A percentile compares a stretch with the other conserved stretches of the same genome.
Conservation (phyloP, 2,113 vertebrate genomes). For the Bolborhynchus lineola region DNA sequence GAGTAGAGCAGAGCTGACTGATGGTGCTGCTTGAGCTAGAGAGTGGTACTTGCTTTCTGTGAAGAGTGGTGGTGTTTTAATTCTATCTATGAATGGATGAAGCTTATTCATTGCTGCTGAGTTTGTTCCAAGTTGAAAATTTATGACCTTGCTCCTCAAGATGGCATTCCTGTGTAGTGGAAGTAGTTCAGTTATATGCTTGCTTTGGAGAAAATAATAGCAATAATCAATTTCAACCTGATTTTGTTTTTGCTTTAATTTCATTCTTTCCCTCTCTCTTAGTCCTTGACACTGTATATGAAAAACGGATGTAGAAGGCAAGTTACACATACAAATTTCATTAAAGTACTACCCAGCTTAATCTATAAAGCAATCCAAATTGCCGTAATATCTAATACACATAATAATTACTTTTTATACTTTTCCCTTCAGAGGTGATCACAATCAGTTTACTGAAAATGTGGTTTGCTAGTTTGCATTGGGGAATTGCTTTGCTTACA, state of each 20-base stretch:
- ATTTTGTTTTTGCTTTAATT: not conserved
- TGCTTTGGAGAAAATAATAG: not conserved
- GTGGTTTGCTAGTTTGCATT: not conserved
- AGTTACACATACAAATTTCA: not conserved
- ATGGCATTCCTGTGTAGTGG: not conserved
- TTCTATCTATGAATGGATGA: not conserved
- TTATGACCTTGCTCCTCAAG: not conserved
- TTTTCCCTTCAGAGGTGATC: slow-evolving; percentile 34
- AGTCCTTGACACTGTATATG: not conserved
- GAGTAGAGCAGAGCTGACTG: not conserved
- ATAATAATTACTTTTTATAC: slow-evolving; percentile 54
- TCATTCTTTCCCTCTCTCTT: not conserved
- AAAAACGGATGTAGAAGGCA: not conserved
- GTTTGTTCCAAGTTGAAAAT: not conserved
- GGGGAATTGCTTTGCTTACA: slow-evolving; percentile 34
- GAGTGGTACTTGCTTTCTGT: not conserved
- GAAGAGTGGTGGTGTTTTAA: not conserved
- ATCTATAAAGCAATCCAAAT: slow-evolving; percentile 53
- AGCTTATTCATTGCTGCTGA: not conserved
- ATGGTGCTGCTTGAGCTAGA: not conserved
- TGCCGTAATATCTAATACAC: slow-evolving; percentile 40
- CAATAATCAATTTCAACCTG: not conserved
- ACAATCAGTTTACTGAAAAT: slow-evolving; percentile 59
- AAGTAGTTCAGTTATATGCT: not conserved
- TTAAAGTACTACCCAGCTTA: slow-evolving; percentile 12